phyloP scores from a whole-genome alignment of 2,888 invertebrate genomes.

The Dryobota labecula region DNA sequence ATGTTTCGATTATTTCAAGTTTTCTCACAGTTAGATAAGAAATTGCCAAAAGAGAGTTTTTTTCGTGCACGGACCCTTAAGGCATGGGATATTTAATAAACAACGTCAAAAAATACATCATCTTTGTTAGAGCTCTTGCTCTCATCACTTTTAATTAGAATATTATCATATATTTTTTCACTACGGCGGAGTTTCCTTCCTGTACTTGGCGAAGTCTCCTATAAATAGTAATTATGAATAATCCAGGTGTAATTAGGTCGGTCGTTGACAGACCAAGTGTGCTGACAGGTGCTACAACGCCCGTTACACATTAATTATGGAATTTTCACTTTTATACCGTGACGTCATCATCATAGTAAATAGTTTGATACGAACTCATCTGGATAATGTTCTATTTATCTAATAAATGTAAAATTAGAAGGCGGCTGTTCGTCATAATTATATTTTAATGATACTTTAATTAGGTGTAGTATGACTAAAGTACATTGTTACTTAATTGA shows the following conservation, averaged over 20 bases:
- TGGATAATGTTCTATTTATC: slow-evolving; percentile 14
- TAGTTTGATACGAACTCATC: slow-evolving; percentile 39
- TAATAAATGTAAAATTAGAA: slow-evolving; percentile 11
- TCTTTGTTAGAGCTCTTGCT: slow-evolving; percentile 21
- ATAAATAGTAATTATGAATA: slow-evolving; percentile 73
- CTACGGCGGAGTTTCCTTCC: slow-evolving; percentile 50
- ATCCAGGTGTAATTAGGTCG: slow-evolving; percentile 79
- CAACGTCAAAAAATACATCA: slow-evolving; percentile 27
- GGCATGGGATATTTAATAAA: background rate
- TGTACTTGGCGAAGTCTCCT: slow-evolving; percentile 54
- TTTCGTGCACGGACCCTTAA: no score
- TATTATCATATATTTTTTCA: slow-evolving; percentile 31
- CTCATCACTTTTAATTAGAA: slow-evolving; percentile 69
- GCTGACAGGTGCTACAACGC: slow-evolving; percentile 73
- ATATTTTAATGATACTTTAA: slow-evolving; percentile 36
- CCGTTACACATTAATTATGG: slow-evolving; percentile 75
- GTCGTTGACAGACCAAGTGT: slow-evolving; percentile 75
- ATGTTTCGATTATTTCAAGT: no score
- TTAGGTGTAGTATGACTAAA: slow-evolving; percentile 24
- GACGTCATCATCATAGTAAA: slow-evolving; percentile 55
- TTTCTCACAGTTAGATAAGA: no score
- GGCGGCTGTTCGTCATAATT: slow-evolving; percentile 25
- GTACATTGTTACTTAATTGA: slow-evolving; percentile 41
- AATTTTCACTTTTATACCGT: slow-evolving; percentile 76
- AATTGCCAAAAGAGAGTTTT: no score